phyloP scores from a whole-genome alignment of 2,113 vertebrate genomes.

The Cololabis saira region DNA sequence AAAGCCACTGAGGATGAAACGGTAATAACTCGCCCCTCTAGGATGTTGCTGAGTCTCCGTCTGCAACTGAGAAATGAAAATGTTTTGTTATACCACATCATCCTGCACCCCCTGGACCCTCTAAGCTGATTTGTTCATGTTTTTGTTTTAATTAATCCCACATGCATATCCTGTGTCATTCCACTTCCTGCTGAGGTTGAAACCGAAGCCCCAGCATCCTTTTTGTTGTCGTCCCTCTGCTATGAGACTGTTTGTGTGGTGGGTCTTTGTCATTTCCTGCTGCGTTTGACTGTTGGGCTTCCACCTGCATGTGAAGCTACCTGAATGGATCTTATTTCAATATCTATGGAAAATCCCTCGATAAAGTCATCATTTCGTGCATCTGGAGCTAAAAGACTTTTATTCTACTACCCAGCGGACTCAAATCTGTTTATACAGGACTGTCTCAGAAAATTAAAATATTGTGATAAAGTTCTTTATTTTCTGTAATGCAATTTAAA shows the following conservation, averaged over 20 bases:
- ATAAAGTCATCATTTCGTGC: conserved; percentile 25
- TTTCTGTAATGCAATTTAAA: no score
- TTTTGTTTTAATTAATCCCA: conserved; percentile 48
- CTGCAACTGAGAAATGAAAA: conserved; percentile 23
- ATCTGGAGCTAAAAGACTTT: conserved; percentile 42
- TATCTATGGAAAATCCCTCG: conserved; percentile 24
- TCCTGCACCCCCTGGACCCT: neutral
- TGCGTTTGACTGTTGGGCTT: conserved; percentile 9
- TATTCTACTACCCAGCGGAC: neutral
- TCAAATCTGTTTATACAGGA: conserved; percentile 27
- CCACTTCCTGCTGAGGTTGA: conserved; percentile 8
- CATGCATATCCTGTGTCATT: conserved; percentile 2
- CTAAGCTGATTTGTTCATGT: conserved; percentile 39
- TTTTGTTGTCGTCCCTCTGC: neutral
- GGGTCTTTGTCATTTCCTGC: neutral
- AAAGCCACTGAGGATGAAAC: no score
- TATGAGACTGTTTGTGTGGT: neutral
- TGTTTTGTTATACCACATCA: conserved; percentile 19
- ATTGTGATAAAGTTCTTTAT: no score
- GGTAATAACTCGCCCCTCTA: no score
- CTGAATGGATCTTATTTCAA: conserved; percentile 40
- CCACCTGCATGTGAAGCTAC: neutral
- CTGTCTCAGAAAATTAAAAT: no score
- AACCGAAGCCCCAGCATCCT: neutral
- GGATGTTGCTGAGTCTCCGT: neutral